Percentiles rank a stretch among this genome's conserved stretches.
phyloP scores from a whole-genome alignment of 2,888 invertebrate genomes.

The Philonicus albiceps region DNA sequence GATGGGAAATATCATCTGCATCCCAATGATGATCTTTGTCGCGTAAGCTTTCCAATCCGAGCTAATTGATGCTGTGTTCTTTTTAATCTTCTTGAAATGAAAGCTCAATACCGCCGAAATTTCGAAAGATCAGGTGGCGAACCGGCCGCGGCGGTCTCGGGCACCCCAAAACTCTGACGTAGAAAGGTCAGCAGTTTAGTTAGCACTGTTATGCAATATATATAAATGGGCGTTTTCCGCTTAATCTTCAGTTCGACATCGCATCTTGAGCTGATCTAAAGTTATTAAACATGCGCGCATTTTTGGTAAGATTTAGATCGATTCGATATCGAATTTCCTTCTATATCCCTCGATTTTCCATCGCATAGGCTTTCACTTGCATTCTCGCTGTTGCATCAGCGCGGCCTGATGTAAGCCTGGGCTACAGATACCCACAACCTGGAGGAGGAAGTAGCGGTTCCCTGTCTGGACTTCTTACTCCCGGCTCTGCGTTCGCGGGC shows the following conservation, averaged over 20 bases:
- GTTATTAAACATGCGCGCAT: slow-evolving; percentile 42
- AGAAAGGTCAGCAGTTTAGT: slow-evolving; percentile 46
- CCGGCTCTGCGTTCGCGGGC: neutral
- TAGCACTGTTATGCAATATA: slow-evolving; percentile 43
- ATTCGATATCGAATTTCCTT: neutral
- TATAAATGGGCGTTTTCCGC: slow-evolving; percentile 42
- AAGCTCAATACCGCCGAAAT: neutral
- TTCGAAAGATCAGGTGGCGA: slow-evolving; percentile 26
- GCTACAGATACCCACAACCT: slow-evolving; percentile 46
- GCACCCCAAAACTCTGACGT: slow-evolving; percentile 14
- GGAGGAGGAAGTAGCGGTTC: neutral
- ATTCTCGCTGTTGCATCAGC: slow-evolving; percentile 31
- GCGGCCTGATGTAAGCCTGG: slow-evolving; percentile 47
- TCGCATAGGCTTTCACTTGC: neutral
- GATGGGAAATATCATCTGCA: slow-evolving; percentile 31
- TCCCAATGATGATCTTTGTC: slow-evolving; percentile 12
- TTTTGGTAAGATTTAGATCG: slow-evolving; percentile 41
- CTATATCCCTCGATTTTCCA: neutral
- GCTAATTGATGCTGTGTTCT: neutral
- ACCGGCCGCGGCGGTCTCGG: neutral
- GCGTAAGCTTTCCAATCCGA: neutral
- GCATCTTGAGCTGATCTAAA: slow-evolving; percentile 33
- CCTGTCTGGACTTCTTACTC: neutral
- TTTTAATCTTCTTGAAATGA: neutral
- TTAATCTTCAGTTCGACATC: slow-evolving; percentile 45